A percentile compares a stretch with the other conserved stretches of the same genome.
Evolutionary conservation across 2,113 vertebrate genomes (phyloP).

Genomic region (Laticauda laticaudata): DNA sequence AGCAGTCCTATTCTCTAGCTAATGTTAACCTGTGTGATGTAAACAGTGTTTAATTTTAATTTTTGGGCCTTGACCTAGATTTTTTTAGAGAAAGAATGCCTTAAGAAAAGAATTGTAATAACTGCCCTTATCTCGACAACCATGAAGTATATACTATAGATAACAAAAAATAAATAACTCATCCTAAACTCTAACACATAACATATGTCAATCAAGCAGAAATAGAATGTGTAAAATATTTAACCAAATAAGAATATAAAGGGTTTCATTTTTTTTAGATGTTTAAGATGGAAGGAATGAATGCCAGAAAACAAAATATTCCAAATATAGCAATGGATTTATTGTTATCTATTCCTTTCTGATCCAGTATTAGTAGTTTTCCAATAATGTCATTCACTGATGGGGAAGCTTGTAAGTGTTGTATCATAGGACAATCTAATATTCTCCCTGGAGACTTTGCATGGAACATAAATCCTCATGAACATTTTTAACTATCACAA

Average conservation of each 20-base stretch:
- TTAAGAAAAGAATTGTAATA: neutral
- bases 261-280: slow-evolving; percentile 35
- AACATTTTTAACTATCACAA: slow-evolving; percentile 56
- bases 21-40: neutral
- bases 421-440: slow-evolving; percentile 53
- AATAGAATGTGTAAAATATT: neutral
- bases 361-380: slow-evolving; percentile 48
- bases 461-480: slow-evolving; percentile 47
- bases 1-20: neutral
- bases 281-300: slow-evolving; percentile 22
- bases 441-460: slow-evolving; percentile 62
- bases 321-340: neutral
- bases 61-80: neutral
- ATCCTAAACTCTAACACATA: slow-evolving; percentile 22
- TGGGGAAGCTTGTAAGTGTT: slow-evolving; percentile 52
- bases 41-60: neutral
- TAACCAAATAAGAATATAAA: neutral
- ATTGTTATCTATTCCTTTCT: neutral
- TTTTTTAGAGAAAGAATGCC: neutral
- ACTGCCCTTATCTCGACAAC: neutral
- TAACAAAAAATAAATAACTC: slow-evolving; percentile 9
- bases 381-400: slow-evolving; percentile 21
- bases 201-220: slow-evolving; percentile 13
- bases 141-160: slow-evolving; percentile 5
- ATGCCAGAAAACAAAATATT: neutral